These are phyloP conservation scores for Equus przewalskii DNA, from an alignment of 2,113 vertebrate genomes.

Conservation along the genomic window DNA sequence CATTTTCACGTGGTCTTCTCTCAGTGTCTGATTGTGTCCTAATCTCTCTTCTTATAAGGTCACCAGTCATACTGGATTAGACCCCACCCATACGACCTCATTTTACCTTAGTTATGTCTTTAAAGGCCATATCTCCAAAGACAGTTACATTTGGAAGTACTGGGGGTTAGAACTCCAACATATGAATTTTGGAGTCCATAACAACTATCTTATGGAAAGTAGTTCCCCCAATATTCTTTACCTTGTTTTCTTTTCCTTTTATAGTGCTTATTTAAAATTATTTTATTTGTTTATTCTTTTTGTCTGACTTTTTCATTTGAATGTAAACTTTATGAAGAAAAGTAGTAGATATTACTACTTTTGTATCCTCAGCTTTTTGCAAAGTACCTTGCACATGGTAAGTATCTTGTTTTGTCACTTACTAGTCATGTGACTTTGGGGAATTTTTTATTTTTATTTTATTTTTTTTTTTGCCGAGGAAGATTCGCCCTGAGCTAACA, in stretches of 20 bases:
- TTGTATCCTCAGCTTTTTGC: not conserved
- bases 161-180: not conserved
- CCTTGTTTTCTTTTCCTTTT: not conserved
- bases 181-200: not conserved
- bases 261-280: slow-evolving; percentile 15
- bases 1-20: not conserved
- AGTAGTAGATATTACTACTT: not conserved
- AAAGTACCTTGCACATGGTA: not conserved
- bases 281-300: not conserved
- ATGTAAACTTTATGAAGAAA: not conserved
- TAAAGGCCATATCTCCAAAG: not conserved
- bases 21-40: not conserved
- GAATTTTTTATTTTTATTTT: no score
- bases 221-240: not conserved
- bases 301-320: not conserved
- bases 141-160: not conserved
- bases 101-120: not conserved
- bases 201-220: not conserved
- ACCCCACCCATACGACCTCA: not conserved
- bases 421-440: not conserved
- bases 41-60: not conserved
- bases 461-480: no score
- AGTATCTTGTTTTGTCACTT: not conserved
- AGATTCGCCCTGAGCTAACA: no score
- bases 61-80: not conserved